Evolutionary conservation across 2,888 invertebrate genomes (phyloP).

Genomic region (Drosophila helvetica): DNA sequence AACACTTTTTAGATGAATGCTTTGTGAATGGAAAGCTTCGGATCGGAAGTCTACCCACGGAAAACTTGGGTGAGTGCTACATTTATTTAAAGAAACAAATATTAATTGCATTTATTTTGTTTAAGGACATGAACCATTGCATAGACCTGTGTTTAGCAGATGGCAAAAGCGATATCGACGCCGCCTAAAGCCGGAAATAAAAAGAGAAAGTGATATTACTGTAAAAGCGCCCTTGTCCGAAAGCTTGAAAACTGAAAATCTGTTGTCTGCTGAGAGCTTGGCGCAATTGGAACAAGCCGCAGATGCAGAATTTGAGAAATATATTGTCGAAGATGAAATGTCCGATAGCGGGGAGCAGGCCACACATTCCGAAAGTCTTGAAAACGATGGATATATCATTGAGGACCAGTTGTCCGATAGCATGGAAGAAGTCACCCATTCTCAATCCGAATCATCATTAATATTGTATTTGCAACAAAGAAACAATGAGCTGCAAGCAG

Average conservation of each 20-base stretch:
- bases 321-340: background rate
- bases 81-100: background rate
- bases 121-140: background rate
- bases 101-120: background rate
- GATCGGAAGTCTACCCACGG: background rate
- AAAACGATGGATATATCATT: background rate
- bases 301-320: background rate
- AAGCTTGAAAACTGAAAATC: background rate
- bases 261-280: background rate
- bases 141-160: background rate
- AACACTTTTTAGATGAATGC: background rate
- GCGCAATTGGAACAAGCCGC: background rate
- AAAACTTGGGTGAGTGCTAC: background rate
- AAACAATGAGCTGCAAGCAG: background rate
- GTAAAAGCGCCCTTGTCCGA: background rate
- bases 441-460: background rate
- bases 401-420: background rate
- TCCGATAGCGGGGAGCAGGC: background rate
- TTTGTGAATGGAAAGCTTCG: background rate
- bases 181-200: background rate
- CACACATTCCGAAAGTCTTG: background rate
- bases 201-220: background rate
- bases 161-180: background rate
- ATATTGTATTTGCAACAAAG: background rate
- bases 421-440: background rate